Evolutionary conservation across 2,113 vertebrate species (phyloP), one percentile per base, ranked within the genome.

Genomic region (Circaetus cinerascens): DNA sequence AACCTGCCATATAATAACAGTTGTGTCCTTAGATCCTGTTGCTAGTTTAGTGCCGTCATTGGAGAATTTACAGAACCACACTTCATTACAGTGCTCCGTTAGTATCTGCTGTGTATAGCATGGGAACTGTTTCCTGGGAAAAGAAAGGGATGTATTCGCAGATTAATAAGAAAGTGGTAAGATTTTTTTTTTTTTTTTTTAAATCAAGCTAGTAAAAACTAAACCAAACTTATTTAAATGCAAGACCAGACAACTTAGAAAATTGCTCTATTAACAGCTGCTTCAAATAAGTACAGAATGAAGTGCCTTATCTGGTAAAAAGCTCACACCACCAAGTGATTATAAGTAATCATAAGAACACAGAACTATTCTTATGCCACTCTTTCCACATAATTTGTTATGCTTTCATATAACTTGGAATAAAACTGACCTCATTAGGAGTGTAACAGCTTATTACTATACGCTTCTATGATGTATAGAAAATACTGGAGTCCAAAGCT

Each of bases 21-120:
- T 99, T 66, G 99, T 99, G 96, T 99, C 99, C 98, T 99, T 99
- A 86, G 99, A 99, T 95, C 99, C 99, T 14, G 99, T 99, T 90
- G 99, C 99, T 98, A 99, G 98, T 98, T 99, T 99, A 97, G 99
- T 99, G 98, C 99, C 99, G 3, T 99, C 99, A 4, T 99, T 99
- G 96, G 99, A 99, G 97, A 99, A 99, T 97, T 99, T 99, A 98
- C 99, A 99, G 98, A 99, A 99, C 99, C 99, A 99, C 40, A 99
- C 99, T 98, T 99, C 99, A 68, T 99, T 99, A 98, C 99, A 99
- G 98, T 99, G 99, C 90, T 99, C 99, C 10, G 99, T 99, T 62
- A 99, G 98, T 93, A 99, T 99, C 98, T 99, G 99, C 96, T 99
- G 99, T 78, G 99, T 99, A 97, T 99, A 99, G 97, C 99, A 99